These are phyloP conservation scores for Eidolon dupreanum DNA, from an alignment of 2,797 vertebrate genomes.

Conservation along the genomic window DNA sequence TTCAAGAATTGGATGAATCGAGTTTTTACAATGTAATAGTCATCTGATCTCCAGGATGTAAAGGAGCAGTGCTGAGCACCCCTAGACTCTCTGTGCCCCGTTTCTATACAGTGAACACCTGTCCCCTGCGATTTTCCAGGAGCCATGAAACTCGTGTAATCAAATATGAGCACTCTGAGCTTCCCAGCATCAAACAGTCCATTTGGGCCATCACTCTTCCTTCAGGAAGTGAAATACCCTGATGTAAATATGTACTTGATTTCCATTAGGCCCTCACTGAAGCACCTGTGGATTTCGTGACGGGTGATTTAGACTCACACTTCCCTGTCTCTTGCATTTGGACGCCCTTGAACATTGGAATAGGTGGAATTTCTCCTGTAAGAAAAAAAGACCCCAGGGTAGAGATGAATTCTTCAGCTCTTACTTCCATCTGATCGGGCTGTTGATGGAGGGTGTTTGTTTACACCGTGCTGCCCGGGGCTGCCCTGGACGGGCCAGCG, in stretches of 20 bases:
- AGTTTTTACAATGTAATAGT: neutral
- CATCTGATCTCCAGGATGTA: neutral
- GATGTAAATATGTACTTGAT: neutral
- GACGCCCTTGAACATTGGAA: neutral
- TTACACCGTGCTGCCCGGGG: neutral
- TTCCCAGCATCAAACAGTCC: neutral
- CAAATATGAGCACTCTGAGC: neutral
- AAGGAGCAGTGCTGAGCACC: neutral
- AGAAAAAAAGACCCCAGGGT: neutral
- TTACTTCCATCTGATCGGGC: neutral
- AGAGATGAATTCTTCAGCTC: neutral
- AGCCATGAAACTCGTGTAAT: neutral
- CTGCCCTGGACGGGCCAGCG: neutral
- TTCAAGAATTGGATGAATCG: slow-evolving; percentile 3
- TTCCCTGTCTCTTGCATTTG: neutral
- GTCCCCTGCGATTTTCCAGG: neutral
- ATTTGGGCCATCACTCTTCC: neutral
- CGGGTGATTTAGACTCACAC: neutral
- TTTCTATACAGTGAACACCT: neutral
- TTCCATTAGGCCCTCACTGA: neutral
- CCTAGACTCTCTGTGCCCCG: neutral
- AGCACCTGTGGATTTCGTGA: neutral
- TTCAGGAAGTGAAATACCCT: neutral
- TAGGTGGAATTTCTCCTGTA: slow-evolving; percentile 12
- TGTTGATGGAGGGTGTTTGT: neutral